Evolutionary conservation across 2,888 invertebrate species (phyloP).

Genomic region (Acanthosoma haemorrhoidale): DNA sequence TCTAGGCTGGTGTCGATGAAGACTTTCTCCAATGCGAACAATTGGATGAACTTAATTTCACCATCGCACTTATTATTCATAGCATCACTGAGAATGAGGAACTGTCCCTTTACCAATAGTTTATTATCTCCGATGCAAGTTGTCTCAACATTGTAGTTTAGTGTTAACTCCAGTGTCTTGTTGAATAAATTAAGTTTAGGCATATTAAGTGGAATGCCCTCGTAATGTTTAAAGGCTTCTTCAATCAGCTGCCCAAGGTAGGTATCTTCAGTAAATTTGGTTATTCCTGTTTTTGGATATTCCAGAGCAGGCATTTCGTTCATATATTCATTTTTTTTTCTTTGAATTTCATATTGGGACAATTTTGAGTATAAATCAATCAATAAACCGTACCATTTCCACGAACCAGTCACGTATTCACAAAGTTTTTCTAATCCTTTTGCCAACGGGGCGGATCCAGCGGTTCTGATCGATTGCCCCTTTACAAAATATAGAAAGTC

Average conservation of each 20-base stretch:
- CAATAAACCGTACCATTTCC: not conserved
- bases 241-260: not conserved
- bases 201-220: no score
- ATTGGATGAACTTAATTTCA: not conserved
- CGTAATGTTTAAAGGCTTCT: not conserved
- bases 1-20: not conserved
- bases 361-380: not conserved
- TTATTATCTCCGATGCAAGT: not conserved
- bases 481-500: not conserved
- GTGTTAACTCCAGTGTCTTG: not conserved
- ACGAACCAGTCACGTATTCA: not conserved
- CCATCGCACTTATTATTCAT: not conserved
- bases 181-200: not conserved
- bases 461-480: not conserved
- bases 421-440: not conserved
- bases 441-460: not conserved
- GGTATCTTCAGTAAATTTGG: no score
- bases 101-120: not conserved
- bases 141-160: not conserved
- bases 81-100: not conserved
- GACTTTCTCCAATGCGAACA: conserved; percentile 16
- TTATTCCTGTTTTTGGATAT: no score
- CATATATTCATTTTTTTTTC: not conserved
- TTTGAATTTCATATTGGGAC: not conserved
- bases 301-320: not conserved